phyloP scores from a whole-genome alignment of 2,888 invertebrate species.

The Neoscelio sp. region DNA sequence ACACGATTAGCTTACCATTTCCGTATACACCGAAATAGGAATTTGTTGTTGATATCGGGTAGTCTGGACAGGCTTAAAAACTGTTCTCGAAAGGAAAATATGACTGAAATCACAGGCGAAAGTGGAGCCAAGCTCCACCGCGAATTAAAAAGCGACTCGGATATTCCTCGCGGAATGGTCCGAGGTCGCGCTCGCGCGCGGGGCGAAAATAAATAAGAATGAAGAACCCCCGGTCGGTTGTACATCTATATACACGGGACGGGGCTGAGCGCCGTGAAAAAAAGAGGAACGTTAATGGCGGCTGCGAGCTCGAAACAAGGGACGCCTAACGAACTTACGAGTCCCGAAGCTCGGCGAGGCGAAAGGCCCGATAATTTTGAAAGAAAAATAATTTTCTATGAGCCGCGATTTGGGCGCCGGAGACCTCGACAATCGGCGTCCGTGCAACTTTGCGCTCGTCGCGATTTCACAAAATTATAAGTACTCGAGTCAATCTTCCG shows the following conservation, averaged over 20 bases:
- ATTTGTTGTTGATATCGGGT: constrained; percentile 9
- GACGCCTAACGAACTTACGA: constrained; percentile 81
- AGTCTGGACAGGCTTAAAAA: constrained; percentile 44
- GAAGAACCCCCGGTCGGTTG: constrained; percentile 47
- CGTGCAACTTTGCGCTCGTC: constrained; percentile 39
- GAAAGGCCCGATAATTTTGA: constrained; percentile 79
- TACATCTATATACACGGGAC: constrained; percentile 61
- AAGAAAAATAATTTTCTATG: constrained; percentile 82
- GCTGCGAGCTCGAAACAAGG: constrained; percentile 78
- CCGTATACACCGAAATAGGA: constrained; percentile 14
- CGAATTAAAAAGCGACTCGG: constrained; percentile 48
- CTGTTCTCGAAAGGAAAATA: too few species aligned
- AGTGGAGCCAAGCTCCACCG: background rate
- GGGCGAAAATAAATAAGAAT: constrained; percentile 64
- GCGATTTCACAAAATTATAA: constrained; percentile 36
- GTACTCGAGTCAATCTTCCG: constrained; percentile 22
- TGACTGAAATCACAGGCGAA: constrained; percentile 45
- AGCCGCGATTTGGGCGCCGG: constrained; percentile 70
- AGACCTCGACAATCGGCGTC: constrained; percentile 46
- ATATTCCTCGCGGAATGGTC: constrained; percentile 51
- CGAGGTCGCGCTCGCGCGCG: too few species aligned
- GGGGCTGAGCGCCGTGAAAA: constrained; percentile 66
- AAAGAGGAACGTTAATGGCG: constrained; percentile 76
- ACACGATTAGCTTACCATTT: constrained; percentile 10
- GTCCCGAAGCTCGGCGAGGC: constrained; percentile 70